phyloP scores from a whole-genome alignment of 2,888 invertebrate species.

The Esperia sulphurella region DNA sequence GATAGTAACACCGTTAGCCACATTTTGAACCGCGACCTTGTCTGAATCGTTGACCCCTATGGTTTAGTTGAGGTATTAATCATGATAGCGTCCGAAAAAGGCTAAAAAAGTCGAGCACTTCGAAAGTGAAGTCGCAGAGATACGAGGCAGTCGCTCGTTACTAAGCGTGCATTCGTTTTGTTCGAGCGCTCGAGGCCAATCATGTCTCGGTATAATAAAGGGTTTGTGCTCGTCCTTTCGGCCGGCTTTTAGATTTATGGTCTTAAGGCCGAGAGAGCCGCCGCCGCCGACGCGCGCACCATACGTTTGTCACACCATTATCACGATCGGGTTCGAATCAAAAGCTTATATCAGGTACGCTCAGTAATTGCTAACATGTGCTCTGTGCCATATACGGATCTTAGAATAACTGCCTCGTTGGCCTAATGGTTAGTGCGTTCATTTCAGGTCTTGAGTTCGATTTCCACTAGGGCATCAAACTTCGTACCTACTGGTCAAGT shows the following conservation, averaged over 20 bases:
- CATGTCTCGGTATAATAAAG: slow-evolving; percentile 75
- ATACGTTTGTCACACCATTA: slow-evolving; percentile 68
- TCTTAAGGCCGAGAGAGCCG: slow-evolving; percentile 41
- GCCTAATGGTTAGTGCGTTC: slow-evolving; percentile 3
- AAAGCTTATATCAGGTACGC: slow-evolving; percentile 31
- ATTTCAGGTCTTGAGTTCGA: background rate
- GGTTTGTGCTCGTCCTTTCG: slow-evolving; percentile 63
- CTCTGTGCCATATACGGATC: slow-evolving; percentile 19
- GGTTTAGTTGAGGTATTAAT: slow-evolving; percentile 20
- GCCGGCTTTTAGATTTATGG: slow-evolving; percentile 67
- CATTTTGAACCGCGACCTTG: slow-evolving; percentile 19
- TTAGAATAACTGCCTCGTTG: slow-evolving; percentile 13
- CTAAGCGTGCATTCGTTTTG: slow-evolving; percentile 63
- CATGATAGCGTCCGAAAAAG: slow-evolving; percentile 34
- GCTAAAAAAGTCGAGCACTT: slow-evolving; percentile 41
- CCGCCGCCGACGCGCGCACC: slow-evolving; percentile 49
- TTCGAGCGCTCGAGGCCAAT: slow-evolving; percentile 70
- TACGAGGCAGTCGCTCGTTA: slow-evolving; percentile 51
- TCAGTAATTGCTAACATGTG: slow-evolving; percentile 50
- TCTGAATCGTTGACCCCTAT: slow-evolving; percentile 38
- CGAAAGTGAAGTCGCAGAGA: slow-evolving; percentile 53
- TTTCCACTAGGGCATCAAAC: background rate
- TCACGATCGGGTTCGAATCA: slow-evolving; percentile 35
- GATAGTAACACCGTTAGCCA: slow-evolving; percentile 9
- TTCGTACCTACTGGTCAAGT: no score